phyloP scores from a whole-genome alignment of 1,140 invertebrate genomes.

The Spodoptera frugiperda region DNA sequence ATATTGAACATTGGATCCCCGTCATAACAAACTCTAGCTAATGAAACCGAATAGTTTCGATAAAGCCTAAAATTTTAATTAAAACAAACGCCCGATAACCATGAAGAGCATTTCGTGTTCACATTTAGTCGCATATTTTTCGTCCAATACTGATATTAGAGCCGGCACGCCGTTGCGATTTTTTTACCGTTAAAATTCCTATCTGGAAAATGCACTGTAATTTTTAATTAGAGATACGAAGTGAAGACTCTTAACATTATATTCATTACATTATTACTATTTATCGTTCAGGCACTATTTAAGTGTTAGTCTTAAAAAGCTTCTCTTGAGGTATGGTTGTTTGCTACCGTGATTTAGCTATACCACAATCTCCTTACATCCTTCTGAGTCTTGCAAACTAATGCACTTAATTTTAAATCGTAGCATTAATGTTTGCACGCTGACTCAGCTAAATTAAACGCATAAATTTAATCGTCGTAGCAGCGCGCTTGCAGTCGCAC shows the following conservation, averaged over 20 bases:
- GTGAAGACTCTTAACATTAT: too few species aligned
- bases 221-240: too few species aligned
- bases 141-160: background rate
- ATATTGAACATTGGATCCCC: background rate
- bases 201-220: too few species aligned
- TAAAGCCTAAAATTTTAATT: constrained; percentile 34
- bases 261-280: too few species aligned
- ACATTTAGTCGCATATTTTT: constrained; percentile 33
- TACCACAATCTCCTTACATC: too few species aligned
- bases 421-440: too few species aligned
- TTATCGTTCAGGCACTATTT: too few species aligned
- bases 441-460: constrained; percentile 2
- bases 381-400: too few species aligned
- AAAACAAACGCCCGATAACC: constrained; percentile 34
- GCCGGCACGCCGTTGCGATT: background rate
- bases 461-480: background rate
- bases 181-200: background rate
- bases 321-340: too few species aligned
- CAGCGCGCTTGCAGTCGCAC: background rate
- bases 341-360: too few species aligned
- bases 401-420: too few species aligned
- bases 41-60: constrained; percentile 36
- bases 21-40: constrained; percentile 7
- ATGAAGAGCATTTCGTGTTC: constrained; percentile 14
- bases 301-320: background rate